Evolutionary conservation across 2,888 invertebrate genomes (phyloP).

Genomic region (Amphipyra tragopoginis): DNA sequence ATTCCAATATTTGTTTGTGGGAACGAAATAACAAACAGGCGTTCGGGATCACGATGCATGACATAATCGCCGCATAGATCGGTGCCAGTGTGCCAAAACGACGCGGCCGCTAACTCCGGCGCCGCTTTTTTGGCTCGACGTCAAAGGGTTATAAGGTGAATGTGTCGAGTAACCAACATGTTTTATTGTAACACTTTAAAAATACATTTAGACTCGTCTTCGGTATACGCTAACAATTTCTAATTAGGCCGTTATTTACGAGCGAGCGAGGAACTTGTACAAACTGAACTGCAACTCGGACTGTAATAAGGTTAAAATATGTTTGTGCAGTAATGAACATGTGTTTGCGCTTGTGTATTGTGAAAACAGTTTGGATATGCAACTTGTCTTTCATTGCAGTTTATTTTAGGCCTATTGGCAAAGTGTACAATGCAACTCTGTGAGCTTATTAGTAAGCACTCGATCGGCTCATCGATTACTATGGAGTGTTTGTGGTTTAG

Average conservation of each 20-base stretch:
- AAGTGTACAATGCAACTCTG: constrained; percentile 25
- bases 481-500: constrained; percentile 25
- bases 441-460: constrained; percentile 32
- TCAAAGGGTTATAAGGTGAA: constrained; percentile 88
- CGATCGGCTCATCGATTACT: constrained; percentile 9
- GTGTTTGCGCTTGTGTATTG: constrained; percentile 18
- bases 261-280: constrained; percentile 16
- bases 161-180: constrained; percentile 71
- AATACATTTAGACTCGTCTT: constrained; percentile 56
- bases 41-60: constrained; percentile 81
- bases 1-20: constrained; percentile 72
- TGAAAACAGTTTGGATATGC: constrained; percentile 39
- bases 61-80: constrained; percentile 87
- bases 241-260: constrained; percentile 47
- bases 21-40: constrained; percentile 78
- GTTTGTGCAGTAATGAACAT: constrained; percentile 25
- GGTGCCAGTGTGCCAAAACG: constrained; percentile 86
- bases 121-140: constrained; percentile 82
- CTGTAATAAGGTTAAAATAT: constrained; percentile 38
- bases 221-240: constrained; percentile 43
- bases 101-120: constrained; percentile 71
- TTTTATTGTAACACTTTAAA: constrained; percentile 64
- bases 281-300: constrained; percentile 20
- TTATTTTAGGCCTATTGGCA: constrained; percentile 37
- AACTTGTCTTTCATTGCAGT: constrained; percentile 37